phyloP scores from a whole-genome alignment of 1,140 invertebrate species.

The Epicauta chinensis region DNA sequence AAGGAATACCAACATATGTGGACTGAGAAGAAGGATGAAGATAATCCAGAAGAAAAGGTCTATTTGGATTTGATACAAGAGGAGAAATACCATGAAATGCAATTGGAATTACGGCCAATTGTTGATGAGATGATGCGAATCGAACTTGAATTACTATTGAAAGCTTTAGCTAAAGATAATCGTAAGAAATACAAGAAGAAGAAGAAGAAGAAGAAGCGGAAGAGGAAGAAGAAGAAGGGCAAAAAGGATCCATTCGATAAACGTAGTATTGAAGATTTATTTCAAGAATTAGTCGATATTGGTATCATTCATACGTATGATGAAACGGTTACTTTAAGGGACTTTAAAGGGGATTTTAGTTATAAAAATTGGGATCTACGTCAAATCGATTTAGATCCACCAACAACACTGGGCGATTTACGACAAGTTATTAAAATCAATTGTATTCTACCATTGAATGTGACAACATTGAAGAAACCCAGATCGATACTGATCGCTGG shows the following conservation, averaged over 20 bases:
- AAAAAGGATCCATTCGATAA: constrained; percentile 78
- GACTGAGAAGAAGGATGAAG: constrained; percentile 40
- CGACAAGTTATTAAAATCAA: constrained; percentile 64
- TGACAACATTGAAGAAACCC: constrained; percentile 60
- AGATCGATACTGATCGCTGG: constrained; percentile 72
- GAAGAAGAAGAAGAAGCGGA: constrained; percentile 56
- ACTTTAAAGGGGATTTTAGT: constrained; percentile 67
- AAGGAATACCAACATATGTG: constrained; percentile 45
- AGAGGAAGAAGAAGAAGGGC: constrained; percentile 50
- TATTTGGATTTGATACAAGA: constrained; percentile 49
- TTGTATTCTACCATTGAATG: constrained; percentile 69
- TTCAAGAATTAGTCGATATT: constrained; percentile 69
- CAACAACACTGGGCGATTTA: constrained; percentile 56
- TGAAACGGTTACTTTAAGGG: constrained; percentile 49
- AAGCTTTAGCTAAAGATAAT: constrained; percentile 41
- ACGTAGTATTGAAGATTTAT: constrained; percentile 64
- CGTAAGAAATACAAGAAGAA: constrained; percentile 55
- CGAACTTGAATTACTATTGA: constrained; percentile 48
- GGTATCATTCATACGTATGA: constrained; percentile 66
- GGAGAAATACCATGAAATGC: constrained; percentile 47
- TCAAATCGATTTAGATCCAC: constrained; percentile 47
- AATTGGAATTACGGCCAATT: constrained; percentile 47
- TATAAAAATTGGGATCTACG: constrained; percentile 36
- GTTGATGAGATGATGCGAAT: constrained; percentile 54
- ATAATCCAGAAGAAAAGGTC: constrained; percentile 43